Conservation (phyloP, 2,797 vertebrate genomes). For the Chaunax sp. region DNA sequence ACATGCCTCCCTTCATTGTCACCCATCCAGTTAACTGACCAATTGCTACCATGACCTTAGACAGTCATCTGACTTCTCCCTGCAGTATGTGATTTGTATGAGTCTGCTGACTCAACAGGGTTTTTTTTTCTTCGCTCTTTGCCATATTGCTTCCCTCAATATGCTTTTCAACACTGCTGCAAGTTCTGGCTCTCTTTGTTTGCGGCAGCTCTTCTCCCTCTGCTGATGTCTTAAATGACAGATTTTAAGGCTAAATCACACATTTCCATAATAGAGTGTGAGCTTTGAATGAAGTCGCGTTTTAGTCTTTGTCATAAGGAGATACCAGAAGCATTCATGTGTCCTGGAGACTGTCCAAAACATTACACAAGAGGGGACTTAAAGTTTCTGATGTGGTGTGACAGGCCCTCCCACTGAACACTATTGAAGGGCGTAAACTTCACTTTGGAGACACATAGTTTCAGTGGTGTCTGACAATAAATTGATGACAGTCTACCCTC, state of each 20-base stretch:
- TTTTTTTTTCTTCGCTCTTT: slow-evolving; percentile 35
- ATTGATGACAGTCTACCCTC: slow-evolving; percentile 63
- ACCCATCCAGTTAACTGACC: slow-evolving; percentile 50
- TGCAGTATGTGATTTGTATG: slow-evolving; percentile 68
- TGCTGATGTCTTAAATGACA: not conserved
- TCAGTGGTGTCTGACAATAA: slow-evolving; percentile 65
- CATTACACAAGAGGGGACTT: slow-evolving; percentile 69
- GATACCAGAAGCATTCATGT: slow-evolving; percentile 55
- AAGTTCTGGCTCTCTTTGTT: slow-evolving; percentile 6
- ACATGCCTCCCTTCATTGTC: slow-evolving; percentile 35
- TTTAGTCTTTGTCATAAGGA: slow-evolving; percentile 41
- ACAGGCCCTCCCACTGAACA: slow-evolving; percentile 60
- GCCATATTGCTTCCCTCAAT: slow-evolving; percentile 30
- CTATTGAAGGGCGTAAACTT: slow-evolving; percentile 66
- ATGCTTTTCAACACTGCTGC: slow-evolving; percentile 11
- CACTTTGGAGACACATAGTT: slow-evolving; percentile 64
- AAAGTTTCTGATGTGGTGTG: slow-evolving; percentile 64
- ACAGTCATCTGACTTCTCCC: slow-evolving; percentile 78
- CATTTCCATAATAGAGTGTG: slow-evolving; percentile 16
- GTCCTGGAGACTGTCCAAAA: slow-evolving; percentile 64
- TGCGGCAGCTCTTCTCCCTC: not conserved
- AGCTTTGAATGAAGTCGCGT: slow-evolving; percentile 20
- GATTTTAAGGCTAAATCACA: slow-evolving; percentile 25
- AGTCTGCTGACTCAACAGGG: slow-evolving; percentile 74
- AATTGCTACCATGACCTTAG: slow-evolving; percentile 59